These are phyloP conservation scores for Radopholus similis DNA, from an alignment of 1,140 invertebrate species.

Conservation along the genomic window DNA sequence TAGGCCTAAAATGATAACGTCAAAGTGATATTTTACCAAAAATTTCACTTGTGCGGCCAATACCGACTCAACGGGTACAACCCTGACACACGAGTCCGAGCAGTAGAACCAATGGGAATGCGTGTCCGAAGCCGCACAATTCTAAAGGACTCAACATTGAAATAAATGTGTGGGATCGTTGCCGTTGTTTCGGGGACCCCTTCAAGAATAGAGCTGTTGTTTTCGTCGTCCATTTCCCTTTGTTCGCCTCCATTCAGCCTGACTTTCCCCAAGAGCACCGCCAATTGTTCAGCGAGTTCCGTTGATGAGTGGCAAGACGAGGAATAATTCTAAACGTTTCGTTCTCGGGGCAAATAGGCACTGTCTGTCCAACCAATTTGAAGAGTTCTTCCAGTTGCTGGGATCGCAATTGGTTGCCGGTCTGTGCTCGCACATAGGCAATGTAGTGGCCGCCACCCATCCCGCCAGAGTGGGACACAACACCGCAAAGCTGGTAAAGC, in stretches of 20 bases:
- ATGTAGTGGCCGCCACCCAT: constrained; percentile 89
- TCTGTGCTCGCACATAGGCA: constrained; percentile 71
- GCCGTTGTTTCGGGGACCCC: not conserved
- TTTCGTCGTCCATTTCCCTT: not conserved
- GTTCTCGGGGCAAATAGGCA: too few relatives aligned
- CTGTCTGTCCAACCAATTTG: not conserved
- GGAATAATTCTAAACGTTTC: too few relatives aligned
- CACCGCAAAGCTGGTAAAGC: constrained; percentile 83
- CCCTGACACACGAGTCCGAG: constrained; percentile 72
- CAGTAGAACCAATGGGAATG: constrained; percentile 26
- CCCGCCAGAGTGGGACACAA: constrained; percentile 87
- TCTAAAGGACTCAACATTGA: too few relatives aligned
- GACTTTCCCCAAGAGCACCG: constrained; percentile 21
- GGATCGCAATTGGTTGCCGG: not conserved
- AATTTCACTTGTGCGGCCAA: constrained; percentile 72
- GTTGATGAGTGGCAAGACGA: too few relatives aligned
- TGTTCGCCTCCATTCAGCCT: constrained; percentile 19
- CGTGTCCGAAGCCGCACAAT: not conserved
- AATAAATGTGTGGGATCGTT: too few relatives aligned
- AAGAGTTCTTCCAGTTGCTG: constrained; percentile 10
- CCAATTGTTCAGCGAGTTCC: not conserved
- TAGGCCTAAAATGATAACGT: constrained; percentile 73
- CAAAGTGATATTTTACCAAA: not conserved
- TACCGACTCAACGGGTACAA: constrained; percentile 76
- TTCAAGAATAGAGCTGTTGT: not conserved